phyloP scores from a whole-genome alignment of 1,140 invertebrate genomes.

The Lordiphosa collinella region DNA sequence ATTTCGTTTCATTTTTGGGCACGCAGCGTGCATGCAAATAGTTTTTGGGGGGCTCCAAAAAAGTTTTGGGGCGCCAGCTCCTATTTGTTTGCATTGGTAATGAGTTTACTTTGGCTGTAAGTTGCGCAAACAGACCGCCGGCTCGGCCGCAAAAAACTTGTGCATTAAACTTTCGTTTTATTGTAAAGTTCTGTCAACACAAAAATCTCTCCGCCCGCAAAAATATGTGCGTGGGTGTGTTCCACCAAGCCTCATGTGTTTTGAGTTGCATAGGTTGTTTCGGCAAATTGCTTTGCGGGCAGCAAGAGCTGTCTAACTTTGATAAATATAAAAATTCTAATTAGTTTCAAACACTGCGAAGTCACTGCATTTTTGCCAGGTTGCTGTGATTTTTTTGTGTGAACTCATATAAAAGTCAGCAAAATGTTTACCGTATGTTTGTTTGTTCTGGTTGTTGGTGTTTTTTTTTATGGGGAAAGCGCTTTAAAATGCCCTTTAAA shows the following conservation, averaged over 20 bases:
- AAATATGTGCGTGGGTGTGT: constrained; percentile 24
- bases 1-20: constrained; percentile 21
- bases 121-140: constrained; percentile 67
- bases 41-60: constrained; percentile 35
- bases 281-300: constrained; percentile 54
- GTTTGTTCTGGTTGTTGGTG: not conserved
- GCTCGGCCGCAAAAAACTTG: constrained; percentile 50
- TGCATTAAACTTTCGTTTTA: constrained; percentile 74
- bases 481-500: constrained; percentile 44
- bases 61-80: constrained; percentile 43
- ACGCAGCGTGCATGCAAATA: constrained; percentile 42
- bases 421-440: constrained; percentile 5
- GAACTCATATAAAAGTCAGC: constrained; percentile 40
- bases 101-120: constrained; percentile 76
- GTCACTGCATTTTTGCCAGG: too few species aligned
- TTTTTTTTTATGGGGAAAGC: constrained; percentile 24
- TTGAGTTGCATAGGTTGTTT: constrained; percentile 45
- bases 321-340: constrained; percentile 67
- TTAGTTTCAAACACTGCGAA: too few species aligned
- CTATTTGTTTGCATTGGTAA: constrained; percentile 76
- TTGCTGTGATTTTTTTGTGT: not conserved
- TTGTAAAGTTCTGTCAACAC: constrained; percentile 74
- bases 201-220: constrained; percentile 58
- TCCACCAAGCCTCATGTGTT: constrained; percentile 11
- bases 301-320: constrained; percentile 40